Evolutionary conservation across 2,888 invertebrate species (phyloP), one percentile per base, ranked within the genome.

Genomic region (Lampropteryx suffumata): DNA sequence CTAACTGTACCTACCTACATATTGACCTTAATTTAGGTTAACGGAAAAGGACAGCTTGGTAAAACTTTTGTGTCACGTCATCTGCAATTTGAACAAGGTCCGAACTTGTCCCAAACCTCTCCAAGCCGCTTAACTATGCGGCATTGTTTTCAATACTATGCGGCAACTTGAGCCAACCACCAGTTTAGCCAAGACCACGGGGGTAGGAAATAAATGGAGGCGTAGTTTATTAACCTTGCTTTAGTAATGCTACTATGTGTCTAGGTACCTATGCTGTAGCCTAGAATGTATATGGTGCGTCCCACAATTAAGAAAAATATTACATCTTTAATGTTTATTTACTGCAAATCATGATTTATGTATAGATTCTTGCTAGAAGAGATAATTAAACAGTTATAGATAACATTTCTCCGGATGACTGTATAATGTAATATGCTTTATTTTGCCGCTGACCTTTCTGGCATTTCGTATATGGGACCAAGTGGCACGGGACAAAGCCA

Each of bases 81-180:
- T 35, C 35, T 35, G 30, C 35, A 41, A 48, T 48, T 40, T 47
- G 33, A 51, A 41, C 50, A 45, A 30, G 29, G 29, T 27, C 30
- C 24, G 10, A 50, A 41, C 41, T 50, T 29, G 34, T 45, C 44
- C 45, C 30, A 34, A 45, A 35, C 39, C 40, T 27, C 34, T 30
- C 13, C 45, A 41, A 34, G 30, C 40, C 50, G 32, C 45, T 36
- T 40, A 46, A 51, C 50, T 36, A 41, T 32, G 37, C 37, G 44
- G 39, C 30, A 40, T n/a, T 40, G 45, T 45, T 35, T 34, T 40
- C 44, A 44, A 50, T 50, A 50, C 34, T 32, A 17, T 33, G 50
- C 39, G 39, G 39, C 33, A 34, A 50, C 32, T 50, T 36, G 13
- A n/a, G 12, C 13, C 32, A 35, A 43, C 42, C 37, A 41, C 27